phyloP scores from a whole-genome alignment of 2,113 vertebrate genomes.

The Anguilla japonica region DNA sequence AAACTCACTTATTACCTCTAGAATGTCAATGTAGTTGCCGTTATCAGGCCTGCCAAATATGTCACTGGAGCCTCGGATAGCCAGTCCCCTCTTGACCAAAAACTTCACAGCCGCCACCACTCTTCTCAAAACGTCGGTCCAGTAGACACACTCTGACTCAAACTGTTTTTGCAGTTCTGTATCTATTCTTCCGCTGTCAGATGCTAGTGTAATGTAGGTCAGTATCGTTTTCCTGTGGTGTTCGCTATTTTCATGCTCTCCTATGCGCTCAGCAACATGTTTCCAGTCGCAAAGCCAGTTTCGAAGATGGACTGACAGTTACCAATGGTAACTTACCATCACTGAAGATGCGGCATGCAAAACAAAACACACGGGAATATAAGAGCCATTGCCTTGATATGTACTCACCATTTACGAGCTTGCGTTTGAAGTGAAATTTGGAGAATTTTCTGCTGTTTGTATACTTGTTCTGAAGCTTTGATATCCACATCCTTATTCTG shows the following conservation, averaged over 20 bases:
- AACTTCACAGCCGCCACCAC: neutral
- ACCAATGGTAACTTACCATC: neutral
- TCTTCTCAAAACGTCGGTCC: too few relatives aligned
- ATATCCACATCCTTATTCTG: too few relatives aligned
- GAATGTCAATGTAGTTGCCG: too few relatives aligned
- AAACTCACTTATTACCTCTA: too few relatives aligned
- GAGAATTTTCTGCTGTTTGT: too few relatives aligned
- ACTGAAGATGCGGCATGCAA: neutral
- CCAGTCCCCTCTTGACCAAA: conserved; percentile 14
- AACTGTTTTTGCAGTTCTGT: too few relatives aligned
- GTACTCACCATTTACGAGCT: conserved; percentile 1
- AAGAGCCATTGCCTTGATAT: conserved; percentile 12
- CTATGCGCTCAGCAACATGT: neutral
- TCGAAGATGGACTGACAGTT: neutral
- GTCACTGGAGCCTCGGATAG: conserved; percentile 12
- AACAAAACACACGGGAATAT: conserved; percentile 10
- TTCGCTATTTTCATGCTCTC: conserved; percentile 3
- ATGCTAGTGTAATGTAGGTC: too few relatives aligned
- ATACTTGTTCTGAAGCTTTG: too few relatives aligned
- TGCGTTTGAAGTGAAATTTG: too few relatives aligned
- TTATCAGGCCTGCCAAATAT: conserved; percentile 2
- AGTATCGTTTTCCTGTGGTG: too few relatives aligned
- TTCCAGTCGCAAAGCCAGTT: conserved; percentile 17
- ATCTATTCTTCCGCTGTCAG: too few relatives aligned
- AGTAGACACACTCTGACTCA: too few relatives aligned